Evolutionary conservation across 2,797 vertebrate species (phyloP), one percentile per base, ranked within the genome.

Genomic region (Babyrousa celebensis): DNA sequence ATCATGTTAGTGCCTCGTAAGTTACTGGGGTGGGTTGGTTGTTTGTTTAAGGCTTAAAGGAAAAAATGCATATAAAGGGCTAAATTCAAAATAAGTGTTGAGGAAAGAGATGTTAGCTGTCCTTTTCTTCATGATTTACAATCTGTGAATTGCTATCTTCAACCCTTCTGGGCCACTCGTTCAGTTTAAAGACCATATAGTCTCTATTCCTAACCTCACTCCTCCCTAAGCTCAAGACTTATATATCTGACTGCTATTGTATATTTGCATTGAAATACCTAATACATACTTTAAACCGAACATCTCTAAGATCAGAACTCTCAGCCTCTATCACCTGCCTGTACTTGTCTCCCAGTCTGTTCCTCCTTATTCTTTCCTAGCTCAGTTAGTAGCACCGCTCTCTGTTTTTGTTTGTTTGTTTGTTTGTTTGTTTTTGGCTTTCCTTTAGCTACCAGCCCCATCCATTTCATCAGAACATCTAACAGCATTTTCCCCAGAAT

Each of bases 21-120:
- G 15, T 68, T 78, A 58, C 85, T 36, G 36, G 3, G 68, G 56
- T 58, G 83, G 67, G 48, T 52, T n/a, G 58, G 32, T 14, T 58
- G n/a, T 29, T 52, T 52, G 52, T 52, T 72, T 60, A 72, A 58
- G 32, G 3, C 75, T 86, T 82, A 86, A 78, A 94, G 71, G 56
- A 29, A 62, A 94, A 91, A 70, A 36, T 87, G 36, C 43, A 40
- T 67, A 32, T 32, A 32, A 63, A 27, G 32, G 25, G 29, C 23
- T 97, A 75, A 92, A 70, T 75, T 74, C 72, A 90, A 63, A 84
- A 56, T 84, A 83, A 74, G 15, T 96, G 12, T 32, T 12, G 25
- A 54, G 27, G 29, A 92, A 78, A 68, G 43, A 89, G 54, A 27
- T 68, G 12, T 12, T 83, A 84, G 12, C n/a, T 95, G n/a, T 43